Evolutionary conservation across 92 coral and sea anemone species (phyloP).

Genomic region (Heliopora coerulea): DNA sequence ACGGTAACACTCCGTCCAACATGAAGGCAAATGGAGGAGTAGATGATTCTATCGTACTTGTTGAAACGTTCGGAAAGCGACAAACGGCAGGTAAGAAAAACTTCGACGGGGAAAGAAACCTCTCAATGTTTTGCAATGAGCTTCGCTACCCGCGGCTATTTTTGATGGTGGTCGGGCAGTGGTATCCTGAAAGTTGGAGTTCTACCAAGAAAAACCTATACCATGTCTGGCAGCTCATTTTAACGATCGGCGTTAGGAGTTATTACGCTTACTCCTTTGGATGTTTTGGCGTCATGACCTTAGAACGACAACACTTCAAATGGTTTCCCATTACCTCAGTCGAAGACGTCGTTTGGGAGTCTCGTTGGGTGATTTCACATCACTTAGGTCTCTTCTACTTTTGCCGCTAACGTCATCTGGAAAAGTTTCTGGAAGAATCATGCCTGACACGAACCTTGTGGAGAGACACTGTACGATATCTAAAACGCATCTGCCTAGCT

Average conservation of each 20-base stretch:
- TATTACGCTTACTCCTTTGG: conserved; percentile 32
- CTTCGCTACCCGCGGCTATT: conserved; percentile 17
- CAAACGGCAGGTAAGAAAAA: neutral
- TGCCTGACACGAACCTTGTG: conserved; percentile 24
- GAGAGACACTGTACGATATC: conserved; percentile 31
- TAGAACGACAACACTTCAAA: conserved; percentile 4
- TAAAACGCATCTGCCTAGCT: conserved; percentile 27
- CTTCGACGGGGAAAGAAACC: conserved; percentile 35
- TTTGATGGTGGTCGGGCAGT: conserved; percentile 34
- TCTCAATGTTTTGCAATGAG: conserved; percentile 20
- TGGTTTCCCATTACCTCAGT: conserved; percentile 35
- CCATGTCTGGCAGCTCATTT: conserved; percentile 22
- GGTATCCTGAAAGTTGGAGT: conserved; percentile 37
- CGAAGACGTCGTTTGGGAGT: conserved; percentile 31
- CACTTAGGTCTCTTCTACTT: conserved; percentile 37
- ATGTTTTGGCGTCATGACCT: conserved; percentile 10
- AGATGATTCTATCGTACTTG: too few species aligned
- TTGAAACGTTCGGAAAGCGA: neutral
- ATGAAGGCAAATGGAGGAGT: too few species aligned
- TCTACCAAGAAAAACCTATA: conserved; percentile 6
- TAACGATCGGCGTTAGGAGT: conserved; percentile 30
- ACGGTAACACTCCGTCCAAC: too few species aligned
- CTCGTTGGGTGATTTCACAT: conserved; percentile 39
- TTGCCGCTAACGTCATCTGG: conserved; percentile 27
- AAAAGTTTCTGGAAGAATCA: conserved; percentile 21